Evolutionary conservation across 2,888 invertebrate species (phyloP), one percentile per base, ranked within the genome.

Genomic region (Cheilosia vulpina): DNA sequence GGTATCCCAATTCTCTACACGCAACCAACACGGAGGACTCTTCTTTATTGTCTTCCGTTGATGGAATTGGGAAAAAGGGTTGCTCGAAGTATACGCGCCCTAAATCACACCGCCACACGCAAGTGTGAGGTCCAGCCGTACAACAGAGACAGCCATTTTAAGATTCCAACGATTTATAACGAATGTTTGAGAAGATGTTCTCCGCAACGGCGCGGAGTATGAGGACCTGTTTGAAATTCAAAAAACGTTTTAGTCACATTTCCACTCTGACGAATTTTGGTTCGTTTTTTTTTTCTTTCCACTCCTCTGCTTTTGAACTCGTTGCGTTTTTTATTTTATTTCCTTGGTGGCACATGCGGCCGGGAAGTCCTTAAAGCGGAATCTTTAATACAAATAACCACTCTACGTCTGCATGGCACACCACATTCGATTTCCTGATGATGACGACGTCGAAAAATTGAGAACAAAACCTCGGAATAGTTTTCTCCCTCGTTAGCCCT

Each of bases 191-290:
- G 52, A 63, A 58, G 71, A 66, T 80, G 69, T 45, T 63, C 63
- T 63, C 55, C n/a, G n/a, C 31, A 66, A 52, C 34, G 27, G 76
- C 5, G 27, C 27, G 27, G 27, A 38, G 52, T 17, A 24, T 9
- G 50, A 72, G 62, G 53, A 68, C 81, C 85, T 85, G 81, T 72
- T 85, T 85, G 66, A 72, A 72, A 85, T 85, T 85, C 85, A 72
- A 57, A 76, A 81, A 85, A 81, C 85, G 81, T 85, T 85, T 85
- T 81, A 85, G 85, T 81, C 77, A 85, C 85, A 85, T 85, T 85
- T 85, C 81, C 85, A 85, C 85, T 77, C 77, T 52, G 81, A 31
- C 81, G 85, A 85, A 76, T 63, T 63, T 80, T 68, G 62, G 34
- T 71, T 71, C 27, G 53, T 73, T 19, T 60, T 73, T 79, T 38